These are phyloP conservation scores for Phengaris arion DNA, from an alignment of 2,888 invertebrate genomes.

Conservation along the genomic window DNA sequence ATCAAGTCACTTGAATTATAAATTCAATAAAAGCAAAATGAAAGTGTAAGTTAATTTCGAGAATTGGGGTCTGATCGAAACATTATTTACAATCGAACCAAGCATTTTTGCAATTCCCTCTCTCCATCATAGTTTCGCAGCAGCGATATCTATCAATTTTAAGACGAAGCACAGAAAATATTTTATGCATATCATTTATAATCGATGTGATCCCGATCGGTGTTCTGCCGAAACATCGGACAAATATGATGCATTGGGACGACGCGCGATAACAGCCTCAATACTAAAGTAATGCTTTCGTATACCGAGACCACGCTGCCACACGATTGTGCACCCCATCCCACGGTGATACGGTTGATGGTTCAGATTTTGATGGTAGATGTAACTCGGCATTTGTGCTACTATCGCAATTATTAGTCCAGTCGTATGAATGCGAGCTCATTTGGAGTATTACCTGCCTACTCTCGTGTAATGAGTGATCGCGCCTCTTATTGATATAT, in stretches of 20 bases:
- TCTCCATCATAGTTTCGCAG: conserved; percentile 9
- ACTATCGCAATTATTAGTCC: conserved; percentile 70
- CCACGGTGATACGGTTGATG: conserved; percentile 29
- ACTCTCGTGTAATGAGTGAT: conserved; percentile 63
- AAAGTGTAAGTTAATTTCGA: too few relatives aligned
- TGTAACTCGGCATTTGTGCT: conserved; percentile 33
- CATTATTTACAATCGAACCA: neutral
- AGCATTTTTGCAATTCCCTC: neutral
- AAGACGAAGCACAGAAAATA: conserved; percentile 34
- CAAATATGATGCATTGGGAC: conserved; percentile 75
- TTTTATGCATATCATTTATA: conserved; percentile 57
- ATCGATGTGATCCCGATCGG: conserved; percentile 60
- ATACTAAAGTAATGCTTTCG: conserved; percentile 47
- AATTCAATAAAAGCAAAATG: too few relatives aligned
- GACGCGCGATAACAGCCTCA: conserved; percentile 60
- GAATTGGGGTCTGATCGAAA: too few relatives aligned
- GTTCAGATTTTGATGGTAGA: neutral
- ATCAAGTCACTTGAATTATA: too few relatives aligned
- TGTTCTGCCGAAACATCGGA: conserved; percentile 64
- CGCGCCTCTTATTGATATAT: conserved; percentile 51
- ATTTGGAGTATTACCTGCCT: conserved; percentile 67
- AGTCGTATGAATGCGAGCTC: conserved; percentile 70
- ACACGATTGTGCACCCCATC: conserved; percentile 44
- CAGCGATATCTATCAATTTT: conserved; percentile 19
- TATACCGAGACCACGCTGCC: conserved; percentile 30